Evolutionary conservation across 2,888 invertebrate species (phyloP).

Genomic region (Caenorhabditis auriculariae): DNA sequence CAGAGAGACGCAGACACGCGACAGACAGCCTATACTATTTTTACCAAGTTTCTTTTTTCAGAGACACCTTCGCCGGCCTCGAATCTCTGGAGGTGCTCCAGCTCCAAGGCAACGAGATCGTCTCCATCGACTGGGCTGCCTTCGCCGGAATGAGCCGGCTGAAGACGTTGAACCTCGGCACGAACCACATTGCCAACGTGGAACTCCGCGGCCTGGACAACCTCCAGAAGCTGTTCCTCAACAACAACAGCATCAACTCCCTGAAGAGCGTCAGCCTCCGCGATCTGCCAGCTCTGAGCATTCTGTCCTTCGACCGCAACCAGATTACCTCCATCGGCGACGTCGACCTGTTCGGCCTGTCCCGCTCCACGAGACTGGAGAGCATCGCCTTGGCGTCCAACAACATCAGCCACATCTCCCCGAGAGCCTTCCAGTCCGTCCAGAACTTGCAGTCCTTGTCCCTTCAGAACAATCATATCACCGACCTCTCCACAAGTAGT

Average conservation of each 20-base stretch:
- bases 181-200: conserved; percentile 55
- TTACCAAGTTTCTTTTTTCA: no score
- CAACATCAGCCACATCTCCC: conserved; percentile 30
- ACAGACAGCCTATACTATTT: no score
- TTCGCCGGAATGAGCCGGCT: conserved; percentile 51
- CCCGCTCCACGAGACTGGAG: conserved; percentile 23
- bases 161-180: conserved; percentile 64
- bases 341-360: conserved; percentile 45
- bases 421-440: conserved; percentile 30
- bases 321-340: conserved; percentile 37
- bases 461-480: conserved; percentile 40
- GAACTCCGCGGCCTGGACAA: conserved; percentile 33
- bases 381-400: conserved; percentile 38
- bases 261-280: conserved; percentile 32
- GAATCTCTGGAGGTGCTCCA: conserved; percentile 61
- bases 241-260: conserved; percentile 54
- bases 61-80: conserved; percentile 58
- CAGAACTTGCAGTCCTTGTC: conserved; percentile 23
- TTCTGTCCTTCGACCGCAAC: conserved; percentile 52
- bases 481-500: conserved; percentile 12
- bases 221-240: conserved; percentile 54
- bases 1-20: no score
- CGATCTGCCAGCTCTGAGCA: conserved; percentile 43
- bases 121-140: conserved; percentile 43
- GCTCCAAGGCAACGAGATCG: conserved; percentile 44